phyloP scores from a whole-genome alignment of 2,888 invertebrate species.

The Chrysotoxum bicinctum region DNA sequence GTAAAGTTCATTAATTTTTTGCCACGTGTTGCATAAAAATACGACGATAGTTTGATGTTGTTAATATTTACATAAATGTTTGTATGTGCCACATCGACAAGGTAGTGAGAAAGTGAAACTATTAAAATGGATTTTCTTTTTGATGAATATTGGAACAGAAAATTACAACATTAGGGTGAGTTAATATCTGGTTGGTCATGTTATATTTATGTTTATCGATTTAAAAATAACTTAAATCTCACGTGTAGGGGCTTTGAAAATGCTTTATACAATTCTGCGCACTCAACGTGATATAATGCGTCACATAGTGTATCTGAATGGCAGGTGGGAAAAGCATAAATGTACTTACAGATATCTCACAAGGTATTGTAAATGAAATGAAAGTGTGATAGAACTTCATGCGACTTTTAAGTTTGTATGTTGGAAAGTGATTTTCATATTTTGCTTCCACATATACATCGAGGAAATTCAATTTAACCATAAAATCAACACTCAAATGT shows the following conservation, averaged over 20 bases:
- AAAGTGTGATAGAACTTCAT: too few relatives aligned
- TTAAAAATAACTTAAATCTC: constrained; percentile 5
- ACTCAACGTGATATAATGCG: constrained; percentile 20
- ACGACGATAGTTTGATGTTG: not conserved
- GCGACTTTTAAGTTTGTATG: too few relatives aligned
- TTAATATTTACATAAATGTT: not conserved
- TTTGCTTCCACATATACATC: too few relatives aligned
- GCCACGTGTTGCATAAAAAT: constrained; percentile 31
- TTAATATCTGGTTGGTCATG: not conserved
- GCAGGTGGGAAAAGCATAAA: too few relatives aligned
- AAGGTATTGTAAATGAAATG: too few relatives aligned
- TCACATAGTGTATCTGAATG: too few relatives aligned
- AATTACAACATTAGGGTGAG: not conserved
- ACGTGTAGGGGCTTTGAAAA: constrained; percentile 17
- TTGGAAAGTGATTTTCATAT: too few relatives aligned
- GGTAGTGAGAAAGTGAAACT: constrained; percentile 45
- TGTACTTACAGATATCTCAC: too few relatives aligned
- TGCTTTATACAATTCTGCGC: not conserved
- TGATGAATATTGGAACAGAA: not conserved
- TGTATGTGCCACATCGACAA: not conserved
- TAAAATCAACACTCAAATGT: too few relatives aligned
- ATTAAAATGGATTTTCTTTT: not conserved
- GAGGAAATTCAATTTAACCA: too few relatives aligned
- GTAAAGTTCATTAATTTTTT: constrained; percentile 31
- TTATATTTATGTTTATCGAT: constrained; percentile 30